These are phyloP conservation scores for Stichopus horrens DNA, from an alignment of 53 echinoderm and acorn worm genomes.

Conservation along the genomic window DNA sequence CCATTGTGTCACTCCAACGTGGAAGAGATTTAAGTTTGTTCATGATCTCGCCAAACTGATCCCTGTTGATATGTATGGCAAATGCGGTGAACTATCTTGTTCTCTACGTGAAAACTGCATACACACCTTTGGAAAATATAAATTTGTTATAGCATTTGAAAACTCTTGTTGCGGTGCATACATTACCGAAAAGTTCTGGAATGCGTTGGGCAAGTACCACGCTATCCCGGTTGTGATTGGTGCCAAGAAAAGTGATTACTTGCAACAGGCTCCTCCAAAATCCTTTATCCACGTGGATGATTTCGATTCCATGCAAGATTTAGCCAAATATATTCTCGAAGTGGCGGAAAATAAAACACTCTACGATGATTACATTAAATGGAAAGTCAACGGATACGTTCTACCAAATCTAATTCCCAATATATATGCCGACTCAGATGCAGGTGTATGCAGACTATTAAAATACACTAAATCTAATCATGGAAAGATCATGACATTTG, in stretches of 20 bases:
- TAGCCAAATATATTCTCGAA: constrained; percentile 1
- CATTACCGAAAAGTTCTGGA: constrained; percentile 31
- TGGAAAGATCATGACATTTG: neutral
- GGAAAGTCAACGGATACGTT: neutral
- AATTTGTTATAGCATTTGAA: neutral
- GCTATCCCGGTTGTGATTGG: constrained; percentile 18
- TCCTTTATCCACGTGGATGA: constrained; percentile 26
- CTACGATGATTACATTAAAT: neutral
- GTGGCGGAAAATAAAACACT: neutral
- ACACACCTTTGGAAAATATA: neutral
- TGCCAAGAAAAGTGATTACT: neutral
- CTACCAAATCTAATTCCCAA: neutral
- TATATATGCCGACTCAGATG: neutral
- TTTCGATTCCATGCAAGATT: neutral
- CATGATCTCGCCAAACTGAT: neutral
- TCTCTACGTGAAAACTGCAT: neutral
- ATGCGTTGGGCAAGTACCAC: neutral
- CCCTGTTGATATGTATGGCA: constrained; percentile 4
- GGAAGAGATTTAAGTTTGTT: neutral
- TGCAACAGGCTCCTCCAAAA: neutral
- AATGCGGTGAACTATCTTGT: neutral
- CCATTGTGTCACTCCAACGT: constrained; percentile 13
- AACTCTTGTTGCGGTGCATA: constrained; percentile 1
- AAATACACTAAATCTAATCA: neutral
- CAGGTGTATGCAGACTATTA: neutral